These are phyloP conservation scores for Drosophila murphyi DNA, from an alignment of 1,140 invertebrate genomes.

Conservation along the genomic window DNA sequence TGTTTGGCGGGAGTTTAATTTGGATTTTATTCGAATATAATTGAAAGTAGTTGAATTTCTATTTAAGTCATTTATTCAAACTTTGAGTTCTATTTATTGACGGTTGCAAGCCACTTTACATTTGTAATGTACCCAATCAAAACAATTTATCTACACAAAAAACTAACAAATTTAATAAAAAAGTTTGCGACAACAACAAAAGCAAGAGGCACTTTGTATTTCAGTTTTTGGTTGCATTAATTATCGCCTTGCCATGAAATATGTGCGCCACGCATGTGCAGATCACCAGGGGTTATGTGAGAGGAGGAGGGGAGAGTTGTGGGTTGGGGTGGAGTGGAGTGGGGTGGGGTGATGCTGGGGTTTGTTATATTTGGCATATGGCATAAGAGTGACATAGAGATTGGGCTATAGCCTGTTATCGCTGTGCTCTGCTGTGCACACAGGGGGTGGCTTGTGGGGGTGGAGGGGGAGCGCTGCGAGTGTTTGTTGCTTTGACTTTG, in stretches of 20 bases:
- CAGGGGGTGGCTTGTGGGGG: slow-evolving; percentile 1
- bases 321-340: neutral
- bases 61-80: too few species aligned
- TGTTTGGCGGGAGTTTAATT: too few species aligned
- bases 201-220: slow-evolving; percentile 70
- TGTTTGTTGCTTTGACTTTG: slow-evolving; percentile 54
- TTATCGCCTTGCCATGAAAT: slow-evolving; percentile 83
- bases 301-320: neutral
- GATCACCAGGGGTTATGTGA: slow-evolving; percentile 31
- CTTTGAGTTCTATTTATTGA: neutral
- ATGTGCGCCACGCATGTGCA: slow-evolving; percentile 78
- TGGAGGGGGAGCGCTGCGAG: neutral
- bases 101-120: neutral
- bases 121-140: slow-evolving; percentile 11
- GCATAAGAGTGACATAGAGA: neutral
- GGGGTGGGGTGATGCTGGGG: neutral
- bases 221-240: slow-evolving; percentile 80
- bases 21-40: too few species aligned
- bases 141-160: slow-evolving; percentile 34
- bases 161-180: slow-evolving; percentile 76
- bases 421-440: neutral
- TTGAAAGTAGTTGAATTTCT: too few species aligned
- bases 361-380: neutral
- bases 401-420: neutral
- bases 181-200: slow-evolving; percentile 54